Evolutionary conservation across 2,113 vertebrate species (phyloP).

Genomic region (Aphyosemion australe): DNA sequence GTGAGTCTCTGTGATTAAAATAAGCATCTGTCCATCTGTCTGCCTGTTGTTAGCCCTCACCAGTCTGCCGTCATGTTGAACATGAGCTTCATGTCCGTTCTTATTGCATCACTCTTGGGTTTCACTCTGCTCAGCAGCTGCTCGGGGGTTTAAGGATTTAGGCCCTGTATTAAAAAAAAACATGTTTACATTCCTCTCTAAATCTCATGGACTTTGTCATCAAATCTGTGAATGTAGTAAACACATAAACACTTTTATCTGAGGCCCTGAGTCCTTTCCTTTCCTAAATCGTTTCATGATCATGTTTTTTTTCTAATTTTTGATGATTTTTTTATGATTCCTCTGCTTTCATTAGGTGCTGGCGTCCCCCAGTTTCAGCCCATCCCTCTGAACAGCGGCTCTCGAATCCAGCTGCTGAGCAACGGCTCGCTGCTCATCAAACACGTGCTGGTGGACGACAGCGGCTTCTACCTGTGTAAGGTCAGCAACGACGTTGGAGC

Average conservation of each 20-base stretch:
- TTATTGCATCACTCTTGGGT: slow-evolving; percentile 58
- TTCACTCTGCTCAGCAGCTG: slow-evolving; percentile 62
- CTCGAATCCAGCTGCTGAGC: slow-evolving; percentile 92
- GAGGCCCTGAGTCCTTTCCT: no score
- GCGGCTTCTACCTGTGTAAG: slow-evolving; percentile 99
- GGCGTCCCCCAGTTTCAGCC: slow-evolving; percentile 98
- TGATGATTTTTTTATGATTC: not conserved
- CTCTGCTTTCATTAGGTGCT: slow-evolving; percentile 79
- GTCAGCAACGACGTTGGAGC: slow-evolving; percentile 99
- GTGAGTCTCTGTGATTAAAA: not conserved
- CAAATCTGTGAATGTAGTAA: slow-evolving; percentile 62
- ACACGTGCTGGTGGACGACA: slow-evolving; percentile 97
- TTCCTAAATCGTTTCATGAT: not conserved
- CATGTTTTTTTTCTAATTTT: slow-evolving; percentile 1
- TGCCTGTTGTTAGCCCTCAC: slow-evolving; percentile 36
- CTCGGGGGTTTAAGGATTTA: slow-evolving; percentile 71
- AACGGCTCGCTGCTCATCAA: slow-evolving; percentile 97
- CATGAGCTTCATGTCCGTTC: slow-evolving; percentile 63
- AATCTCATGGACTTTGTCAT: slow-evolving; percentile 61
- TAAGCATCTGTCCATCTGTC: slow-evolving; percentile 11
- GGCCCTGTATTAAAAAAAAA: slow-evolving; percentile 67
- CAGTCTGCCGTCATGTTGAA: slow-evolving; percentile 64
- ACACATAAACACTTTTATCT: slow-evolving; percentile 3
- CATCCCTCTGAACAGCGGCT: slow-evolving; percentile 88
- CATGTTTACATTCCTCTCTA: slow-evolving; percentile 64